Evolutionary conservation across 2,888 invertebrate species (phyloP), one percentile per base, ranked within the genome.

Genomic region (Listrodromus nycthemerus): DNA sequence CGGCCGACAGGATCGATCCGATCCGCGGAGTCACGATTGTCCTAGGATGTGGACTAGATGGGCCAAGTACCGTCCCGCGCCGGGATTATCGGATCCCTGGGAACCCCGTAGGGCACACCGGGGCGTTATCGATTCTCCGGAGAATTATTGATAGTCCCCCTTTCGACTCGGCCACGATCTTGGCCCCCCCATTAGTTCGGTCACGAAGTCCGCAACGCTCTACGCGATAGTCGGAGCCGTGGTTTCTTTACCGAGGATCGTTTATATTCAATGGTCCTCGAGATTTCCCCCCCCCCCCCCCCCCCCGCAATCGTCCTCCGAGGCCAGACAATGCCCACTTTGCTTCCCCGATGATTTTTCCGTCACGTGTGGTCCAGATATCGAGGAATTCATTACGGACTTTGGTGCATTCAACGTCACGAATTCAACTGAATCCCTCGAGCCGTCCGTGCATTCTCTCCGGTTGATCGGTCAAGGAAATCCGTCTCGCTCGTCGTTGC

Each of bases 101-200:
- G 80, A 80, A 83, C 74, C 55, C 41, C 27, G 63, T 24, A 7
- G 52, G 8, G 65, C 41, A 65, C 30, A 63, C 50, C 19, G 16
- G 61, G 67, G 67, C 80, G 76, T 84, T 81, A 84, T 84, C 84
- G 77, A 83, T 76, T 83, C 80, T 65, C n/a, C 73, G 45, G 74
- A 69, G 83, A 74, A 84, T 80, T 84, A 84, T 84, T 80, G 83
- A 80, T 80, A 67, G 70, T 70, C 48, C 24, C 48, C 50, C 48
- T 63, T 67, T 77, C 33, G 50, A 48, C 63, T 24, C 45, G 41
- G 33, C 74, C 82, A 78, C 83, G 75, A 80, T 71, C 61, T 61
- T 80, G 71, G 21, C 8, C 52, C 75, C 75, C 80, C 76, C 76
- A 83, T 83, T 80, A 83, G 83, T 67, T 67, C 52, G 66, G 80